Evolutionary conservation across 2,797 vertebrate genomes (phyloP).

Genomic region (Argentina silus): DNA sequence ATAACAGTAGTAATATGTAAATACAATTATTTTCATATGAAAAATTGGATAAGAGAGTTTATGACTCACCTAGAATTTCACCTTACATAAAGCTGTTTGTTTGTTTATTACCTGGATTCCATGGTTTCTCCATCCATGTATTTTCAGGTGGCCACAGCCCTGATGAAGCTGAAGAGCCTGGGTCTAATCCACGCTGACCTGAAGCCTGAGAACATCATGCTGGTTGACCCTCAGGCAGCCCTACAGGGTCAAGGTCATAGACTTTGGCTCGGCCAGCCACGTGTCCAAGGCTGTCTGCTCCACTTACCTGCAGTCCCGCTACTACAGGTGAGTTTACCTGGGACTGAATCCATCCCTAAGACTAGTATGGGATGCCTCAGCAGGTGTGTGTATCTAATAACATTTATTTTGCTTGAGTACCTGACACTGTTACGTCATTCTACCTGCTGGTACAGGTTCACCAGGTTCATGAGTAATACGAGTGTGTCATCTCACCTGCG

Average conservation of each 20-base stretch:
- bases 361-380: background rate
- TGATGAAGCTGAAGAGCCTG: slow-evolving; percentile 98
- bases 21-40: no score
- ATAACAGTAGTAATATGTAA: background rate
- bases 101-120: no score
- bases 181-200: slow-evolving; percentile 98
- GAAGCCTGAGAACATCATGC: slow-evolving; percentile 99
- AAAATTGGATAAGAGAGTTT: no score
- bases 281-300: slow-evolving; percentile 99
- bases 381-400: background rate
- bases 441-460: background rate
- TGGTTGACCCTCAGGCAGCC: slow-evolving; percentile 96
- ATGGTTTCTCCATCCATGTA: no score
- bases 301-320: slow-evolving; percentile 97
- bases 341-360: background rate
- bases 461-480: background rate
- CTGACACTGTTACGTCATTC: no score
- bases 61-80: no score
- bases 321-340: slow-evolving; percentile 87
- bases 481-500: no score
- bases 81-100: no score
- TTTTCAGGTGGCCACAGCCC: slow-evolving; percentile 90
- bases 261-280: slow-evolving; percentile 97
- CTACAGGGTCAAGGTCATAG: slow-evolving; percentile 98
- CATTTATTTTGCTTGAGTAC: no score